phyloP scores from a whole-genome alignment of 2,113 vertebrate species.

The Martes martes region DNA sequence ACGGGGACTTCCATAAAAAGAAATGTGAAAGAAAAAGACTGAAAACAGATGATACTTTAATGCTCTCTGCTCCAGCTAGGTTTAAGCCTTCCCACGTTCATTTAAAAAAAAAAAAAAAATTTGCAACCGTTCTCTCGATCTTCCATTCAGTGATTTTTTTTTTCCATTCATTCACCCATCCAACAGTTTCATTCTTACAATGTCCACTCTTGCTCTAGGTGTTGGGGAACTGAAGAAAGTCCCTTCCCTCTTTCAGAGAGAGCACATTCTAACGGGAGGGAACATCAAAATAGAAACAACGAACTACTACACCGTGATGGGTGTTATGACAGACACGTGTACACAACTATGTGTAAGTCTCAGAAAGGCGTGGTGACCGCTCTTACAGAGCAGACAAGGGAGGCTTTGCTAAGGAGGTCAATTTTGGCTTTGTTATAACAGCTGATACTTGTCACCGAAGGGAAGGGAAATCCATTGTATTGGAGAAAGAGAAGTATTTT shows the following conservation, averaged over 20 bases:
- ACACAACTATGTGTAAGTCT: background rate
- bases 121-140: background rate
- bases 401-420: background rate
- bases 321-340: background rate
- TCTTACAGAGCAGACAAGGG: background rate
- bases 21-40: constrained; percentile 22
- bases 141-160: background rate
- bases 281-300: background rate
- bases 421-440: background rate
- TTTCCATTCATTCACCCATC: background rate
- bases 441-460: background rate
- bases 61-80: background rate
- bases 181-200: background rate
- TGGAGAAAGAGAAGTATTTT: background rate
- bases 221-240: background rate
- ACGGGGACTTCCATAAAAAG: constrained; percentile 32
- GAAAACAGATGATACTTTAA: background rate
- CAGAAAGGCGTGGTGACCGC: background rate
- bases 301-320: too few species aligned
- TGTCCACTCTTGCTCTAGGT: background rate
- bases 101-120: background rate
- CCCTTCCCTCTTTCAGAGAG: background rate
- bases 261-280: background rate
- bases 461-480: background rate
- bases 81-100: background rate